Evolutionary conservation across 2,797 vertebrate genomes (phyloP), one percentile per base, ranked within the genome.

Genomic region (Mus caroli): DNA sequence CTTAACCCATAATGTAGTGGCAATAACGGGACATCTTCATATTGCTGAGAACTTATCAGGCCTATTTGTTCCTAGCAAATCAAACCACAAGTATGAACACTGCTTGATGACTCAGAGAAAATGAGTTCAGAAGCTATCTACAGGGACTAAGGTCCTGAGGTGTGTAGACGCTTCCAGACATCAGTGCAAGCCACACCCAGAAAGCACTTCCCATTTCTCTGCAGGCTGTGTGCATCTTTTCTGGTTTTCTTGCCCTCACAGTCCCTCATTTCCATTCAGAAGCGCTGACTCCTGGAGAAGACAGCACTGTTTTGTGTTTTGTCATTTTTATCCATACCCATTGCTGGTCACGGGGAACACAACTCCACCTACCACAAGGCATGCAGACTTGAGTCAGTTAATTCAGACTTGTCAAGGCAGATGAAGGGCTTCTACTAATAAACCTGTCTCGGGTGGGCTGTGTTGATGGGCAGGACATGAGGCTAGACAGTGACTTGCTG

Each of bases 201-300:
- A 52, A 15, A 40, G 28, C 8, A 17, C 62, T 90, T 91, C 76
- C 94, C 15, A 15, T 84, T 84, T 84, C 84, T 80, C 71, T 90
- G 34, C 84, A 84, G 31, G 19, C 40, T 46, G 54, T 46, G 54
- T 62, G 46, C 12, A 56, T 31, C 31, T 62, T 76, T 93, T 83
- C 37, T 0, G 9, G 7, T 82, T 94, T 93, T 82, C 67, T 93
- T 43, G 15, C 71, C 73, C 13, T 31, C 52, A 87, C 52, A 78
- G 69, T 95, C 58, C 34, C 8, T 95, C 54, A 14, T 80, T 91
- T 62, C 73, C 91, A 86, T 90, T 88, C 43, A 88, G 94, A 95
- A 3, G 12, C 37, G 22, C 62, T 82, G 37, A 88, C 24, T 31
- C 64, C 85, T 64, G 6, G 11, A 46, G 20, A 83, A 43, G 46